These are phyloP conservation scores for Oreochromis tanganicae DNA, from an alignment of 2,113 vertebrate genomes.

Conservation along the genomic window DNA sequence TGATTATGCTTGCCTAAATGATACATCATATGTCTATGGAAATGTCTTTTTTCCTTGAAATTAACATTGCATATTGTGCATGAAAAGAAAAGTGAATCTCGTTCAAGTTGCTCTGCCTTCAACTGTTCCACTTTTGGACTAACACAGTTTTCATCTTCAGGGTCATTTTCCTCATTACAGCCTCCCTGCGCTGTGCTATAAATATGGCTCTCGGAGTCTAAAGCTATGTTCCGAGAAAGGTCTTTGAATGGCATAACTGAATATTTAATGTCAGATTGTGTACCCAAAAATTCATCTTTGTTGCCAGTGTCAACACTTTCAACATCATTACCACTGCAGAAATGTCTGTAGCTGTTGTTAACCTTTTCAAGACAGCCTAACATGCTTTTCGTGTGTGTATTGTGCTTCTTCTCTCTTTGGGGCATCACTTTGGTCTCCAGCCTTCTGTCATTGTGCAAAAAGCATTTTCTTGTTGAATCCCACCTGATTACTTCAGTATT, in stretches of 20 bases:
- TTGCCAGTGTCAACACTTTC: constrained; percentile 65
- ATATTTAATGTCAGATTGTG: constrained; percentile 74
- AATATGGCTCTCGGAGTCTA: constrained; percentile 78
- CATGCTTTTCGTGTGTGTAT: constrained; percentile 79
- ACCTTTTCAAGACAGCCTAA: constrained; percentile 74
- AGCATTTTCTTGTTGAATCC: constrained; percentile 80
- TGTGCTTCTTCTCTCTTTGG: constrained; percentile 80
- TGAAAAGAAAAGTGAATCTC: constrained; percentile 84
- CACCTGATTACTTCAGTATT: constrained; percentile 75
- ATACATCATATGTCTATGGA: constrained; percentile 98
- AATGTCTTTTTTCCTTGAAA: constrained; percentile 89
- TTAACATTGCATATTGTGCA: constrained; percentile 92
- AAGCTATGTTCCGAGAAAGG: constrained; percentile 64
- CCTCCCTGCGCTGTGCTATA: constrained; percentile 73
- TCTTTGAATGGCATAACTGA: constrained; percentile 74
- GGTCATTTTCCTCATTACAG: constrained; percentile 78
- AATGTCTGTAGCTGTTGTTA: constrained; percentile 74
- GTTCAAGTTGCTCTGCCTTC: constrained; percentile 78
- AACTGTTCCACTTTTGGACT: constrained; percentile 77
- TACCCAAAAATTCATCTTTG: constrained; percentile 55
- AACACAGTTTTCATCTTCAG: constrained; percentile 78
- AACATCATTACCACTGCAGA: constrained; percentile 65
- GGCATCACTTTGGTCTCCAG: constrained; percentile 65
- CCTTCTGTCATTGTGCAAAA: constrained; percentile 81
- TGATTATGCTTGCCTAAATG: constrained; percentile 93